Conservation (phyloP, 1,140 invertebrate species). For the Sinella curviseta region DNA sequence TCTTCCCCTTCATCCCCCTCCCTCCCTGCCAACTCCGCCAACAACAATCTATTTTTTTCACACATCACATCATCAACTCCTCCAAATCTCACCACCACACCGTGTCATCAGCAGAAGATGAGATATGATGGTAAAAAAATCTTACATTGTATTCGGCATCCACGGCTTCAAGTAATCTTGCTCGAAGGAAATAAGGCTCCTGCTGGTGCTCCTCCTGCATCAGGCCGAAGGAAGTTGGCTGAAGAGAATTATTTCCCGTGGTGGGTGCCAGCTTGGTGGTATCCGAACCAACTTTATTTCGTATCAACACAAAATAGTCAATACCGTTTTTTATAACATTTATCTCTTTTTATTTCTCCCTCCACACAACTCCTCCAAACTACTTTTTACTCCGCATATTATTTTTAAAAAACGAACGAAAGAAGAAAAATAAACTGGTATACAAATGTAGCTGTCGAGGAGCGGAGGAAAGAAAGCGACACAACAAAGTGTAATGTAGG, state of each 20-base stretch:
- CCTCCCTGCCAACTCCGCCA: too few relatives aligned
- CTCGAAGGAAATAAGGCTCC: slow-evolving; percentile 32
- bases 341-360: not conserved
- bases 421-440: too few relatives aligned
- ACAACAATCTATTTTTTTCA: too few relatives aligned
- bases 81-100: too few relatives aligned
- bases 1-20: too few relatives aligned
- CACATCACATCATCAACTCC: too few relatives aligned
- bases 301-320: slow-evolving; percentile 8
- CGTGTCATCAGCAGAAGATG: too few relatives aligned
- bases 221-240: slow-evolving; percentile 30
- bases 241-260: slow-evolving; percentile 13
- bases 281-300: not conserved
- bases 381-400: too few relatives aligned
- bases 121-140: not conserved
- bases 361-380: not conserved
- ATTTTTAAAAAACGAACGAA: too few relatives aligned
- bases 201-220: slow-evolving; percentile 34
- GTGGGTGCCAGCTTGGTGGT: slow-evolving; percentile 33
- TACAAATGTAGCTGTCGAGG: too few relatives aligned
- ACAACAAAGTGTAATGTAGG: too few relatives aligned
- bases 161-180: slow-evolving; percentile 40
- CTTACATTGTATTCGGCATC: slow-evolving; percentile 42
- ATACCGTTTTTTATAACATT: not conserved
- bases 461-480: too few relatives aligned